phyloP scores from a whole-genome alignment of 64 coral and sea anemone species.

The Trachythela sp. region DNA sequence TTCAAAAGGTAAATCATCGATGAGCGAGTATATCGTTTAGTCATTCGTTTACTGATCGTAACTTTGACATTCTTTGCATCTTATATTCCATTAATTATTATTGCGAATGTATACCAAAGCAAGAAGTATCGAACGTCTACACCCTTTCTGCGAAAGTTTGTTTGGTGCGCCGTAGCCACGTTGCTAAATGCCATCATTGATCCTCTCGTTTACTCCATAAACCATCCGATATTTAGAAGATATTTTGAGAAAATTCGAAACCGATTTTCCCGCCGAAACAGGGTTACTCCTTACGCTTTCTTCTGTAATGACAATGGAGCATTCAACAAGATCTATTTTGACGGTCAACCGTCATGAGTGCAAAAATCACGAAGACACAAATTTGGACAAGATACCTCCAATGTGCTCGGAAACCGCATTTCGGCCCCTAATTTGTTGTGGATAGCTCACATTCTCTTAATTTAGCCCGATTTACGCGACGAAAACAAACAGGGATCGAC shows the following conservation, averaged over 20 bases:
- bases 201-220: neutral
- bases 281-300: neutral
- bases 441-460: no score
- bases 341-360: no score
- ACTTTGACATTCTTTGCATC: neutral
- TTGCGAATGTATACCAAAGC: neutral
- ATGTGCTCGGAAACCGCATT: no score
- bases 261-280: neutral
- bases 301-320: neutral
- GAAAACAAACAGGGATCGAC: no score
- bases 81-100: neutral
- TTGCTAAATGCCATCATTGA: neutral
- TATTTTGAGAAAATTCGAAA: neutral
- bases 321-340: neutral
- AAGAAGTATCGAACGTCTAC: neutral
- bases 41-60: neutral
- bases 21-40: neutral
- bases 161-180: neutral
- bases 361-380: no score
- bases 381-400: no score
- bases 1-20: neutral
- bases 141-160: neutral
- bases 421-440: no score
- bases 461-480: no score
- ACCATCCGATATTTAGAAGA: neutral